A percentile compares a stretch with the other conserved stretches of the same genome.
Evolutionary conservation across 2,888 invertebrate genomes (phyloP).

Genomic region (Nezara viridula): DNA sequence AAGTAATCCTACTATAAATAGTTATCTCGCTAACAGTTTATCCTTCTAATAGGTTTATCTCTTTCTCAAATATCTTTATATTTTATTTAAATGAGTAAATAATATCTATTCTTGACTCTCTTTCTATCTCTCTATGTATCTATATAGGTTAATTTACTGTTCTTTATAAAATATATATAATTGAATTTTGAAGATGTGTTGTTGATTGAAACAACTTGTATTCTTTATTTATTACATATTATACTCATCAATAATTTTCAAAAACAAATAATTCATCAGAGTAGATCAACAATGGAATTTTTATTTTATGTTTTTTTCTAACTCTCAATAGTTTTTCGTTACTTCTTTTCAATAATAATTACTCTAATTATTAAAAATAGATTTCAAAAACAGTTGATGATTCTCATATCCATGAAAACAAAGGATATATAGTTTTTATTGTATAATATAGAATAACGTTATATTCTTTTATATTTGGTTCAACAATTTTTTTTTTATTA

Average conservation of each 20-base stretch:
- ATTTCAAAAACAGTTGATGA: no score
- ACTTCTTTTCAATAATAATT: no score
- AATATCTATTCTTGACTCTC: not conserved
- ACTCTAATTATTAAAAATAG: no score
- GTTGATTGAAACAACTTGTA: no score
- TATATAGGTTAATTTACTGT: no score
- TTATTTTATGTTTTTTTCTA: not conserved
- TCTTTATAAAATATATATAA: no score
- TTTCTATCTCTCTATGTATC: not conserved
- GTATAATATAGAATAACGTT: no score
- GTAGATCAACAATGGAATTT: not conserved
- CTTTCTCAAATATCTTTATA: not conserved
- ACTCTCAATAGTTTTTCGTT: not conserved
- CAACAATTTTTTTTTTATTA: not conserved
- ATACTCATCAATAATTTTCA: not conserved
- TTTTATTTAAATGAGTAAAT: not conserved
- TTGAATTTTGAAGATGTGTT: no score
- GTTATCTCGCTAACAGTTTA: not conserved
- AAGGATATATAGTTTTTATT: no score
- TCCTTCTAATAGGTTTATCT: not conserved
- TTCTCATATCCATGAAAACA: no score
- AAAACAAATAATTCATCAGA: not conserved
- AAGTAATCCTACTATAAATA: not conserved
- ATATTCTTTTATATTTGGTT: no score
- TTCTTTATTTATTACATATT: no score